Conservation (phyloP, 2,888 invertebrate genomes). For the Laothoe populi region DNA sequence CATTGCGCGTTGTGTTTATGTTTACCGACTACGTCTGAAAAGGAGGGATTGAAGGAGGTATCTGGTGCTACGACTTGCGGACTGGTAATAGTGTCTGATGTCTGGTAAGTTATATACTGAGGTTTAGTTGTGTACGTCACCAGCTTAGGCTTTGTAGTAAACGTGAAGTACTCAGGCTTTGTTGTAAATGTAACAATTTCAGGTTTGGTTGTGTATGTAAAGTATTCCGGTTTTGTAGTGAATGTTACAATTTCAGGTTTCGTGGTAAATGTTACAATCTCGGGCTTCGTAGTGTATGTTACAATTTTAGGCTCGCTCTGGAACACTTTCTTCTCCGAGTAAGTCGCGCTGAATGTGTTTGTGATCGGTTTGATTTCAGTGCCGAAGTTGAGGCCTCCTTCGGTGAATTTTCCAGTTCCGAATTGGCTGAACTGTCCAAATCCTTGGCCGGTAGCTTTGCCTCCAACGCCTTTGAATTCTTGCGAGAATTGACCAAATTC, state of each 20-base stretch:
- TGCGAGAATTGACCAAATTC: constrained; percentile 27
- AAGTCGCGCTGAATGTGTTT: constrained; percentile 67
- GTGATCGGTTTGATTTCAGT: constrained; percentile 62
- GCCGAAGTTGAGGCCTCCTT: constrained; percentile 48
- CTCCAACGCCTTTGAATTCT: constrained; percentile 28
- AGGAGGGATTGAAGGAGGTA: constrained; percentile 64
- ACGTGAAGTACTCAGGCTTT: constrained; percentile 53
- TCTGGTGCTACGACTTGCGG: constrained; percentile 72
- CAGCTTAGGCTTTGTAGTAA: constrained; percentile 54
- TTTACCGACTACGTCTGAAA: constrained; percentile 59
- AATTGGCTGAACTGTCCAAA: constrained; percentile 48
- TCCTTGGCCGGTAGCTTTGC: constrained; percentile 27
- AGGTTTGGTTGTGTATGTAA: constrained; percentile 66
- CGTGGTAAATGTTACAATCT: constrained; percentile 61
- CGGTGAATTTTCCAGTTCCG: constrained; percentile 48
- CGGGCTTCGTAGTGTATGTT: constrained; percentile 55
- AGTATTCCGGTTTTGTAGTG: constrained; percentile 64
- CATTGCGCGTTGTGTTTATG: constrained; percentile 69
- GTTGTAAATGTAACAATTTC: constrained; percentile 58
- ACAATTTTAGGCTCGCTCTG: constrained; percentile 62
- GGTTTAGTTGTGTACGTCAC: constrained; percentile 64
- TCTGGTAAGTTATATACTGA: constrained; percentile 68
- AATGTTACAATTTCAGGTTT: constrained; percentile 66
- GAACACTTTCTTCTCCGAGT: constrained; percentile 69
- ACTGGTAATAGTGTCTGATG: constrained; percentile 70